A percentile compares a stretch with the other conserved stretches of the same genome.
These are phyloP conservation scores for Girardia tigrina DNA, from an alignment of 2,888 invertebrate genomes.

Conservation along the genomic window DNA sequence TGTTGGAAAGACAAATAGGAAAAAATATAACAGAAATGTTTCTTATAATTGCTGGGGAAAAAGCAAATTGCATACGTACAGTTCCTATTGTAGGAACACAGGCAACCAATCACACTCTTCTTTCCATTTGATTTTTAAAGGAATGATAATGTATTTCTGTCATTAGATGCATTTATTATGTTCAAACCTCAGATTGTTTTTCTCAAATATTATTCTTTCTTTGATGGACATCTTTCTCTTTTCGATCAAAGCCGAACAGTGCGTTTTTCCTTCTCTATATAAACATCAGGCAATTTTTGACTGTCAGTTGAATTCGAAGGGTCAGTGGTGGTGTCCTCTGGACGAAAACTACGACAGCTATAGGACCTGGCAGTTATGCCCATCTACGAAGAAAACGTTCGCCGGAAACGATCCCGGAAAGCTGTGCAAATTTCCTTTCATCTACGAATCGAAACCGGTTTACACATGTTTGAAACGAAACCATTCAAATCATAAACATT, in stretches of 20 bases:
- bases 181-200: background rate
- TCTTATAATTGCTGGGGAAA: too few species aligned
- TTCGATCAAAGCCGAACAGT: background rate
- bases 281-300: background rate
- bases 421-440: conserved; percentile 24
- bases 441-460: background rate
- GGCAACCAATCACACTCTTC: too few species aligned
- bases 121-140: too few species aligned
- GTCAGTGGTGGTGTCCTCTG: conserved; percentile 25
- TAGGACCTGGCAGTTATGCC: background rate
- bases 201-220: background rate
- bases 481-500: background rate
- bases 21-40: too few species aligned
- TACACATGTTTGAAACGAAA: conserved; percentile 2
- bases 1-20: too few species aligned
- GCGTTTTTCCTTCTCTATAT: background rate
- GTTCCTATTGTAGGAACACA: too few species aligned
- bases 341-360: conserved; percentile 9
- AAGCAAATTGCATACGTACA: too few species aligned
- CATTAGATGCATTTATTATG: background rate
- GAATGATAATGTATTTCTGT: background rate
- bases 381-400: conserved; percentile 12
- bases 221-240: background rate
- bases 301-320: conserved; percentile 20
- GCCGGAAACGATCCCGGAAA: conserved; percentile 30